A percentile compares a stretch with the other conserved stretches of the same genome.
Conservation (phyloP, 2,797 vertebrate genomes). For the Sebastes cheni region DNA sequence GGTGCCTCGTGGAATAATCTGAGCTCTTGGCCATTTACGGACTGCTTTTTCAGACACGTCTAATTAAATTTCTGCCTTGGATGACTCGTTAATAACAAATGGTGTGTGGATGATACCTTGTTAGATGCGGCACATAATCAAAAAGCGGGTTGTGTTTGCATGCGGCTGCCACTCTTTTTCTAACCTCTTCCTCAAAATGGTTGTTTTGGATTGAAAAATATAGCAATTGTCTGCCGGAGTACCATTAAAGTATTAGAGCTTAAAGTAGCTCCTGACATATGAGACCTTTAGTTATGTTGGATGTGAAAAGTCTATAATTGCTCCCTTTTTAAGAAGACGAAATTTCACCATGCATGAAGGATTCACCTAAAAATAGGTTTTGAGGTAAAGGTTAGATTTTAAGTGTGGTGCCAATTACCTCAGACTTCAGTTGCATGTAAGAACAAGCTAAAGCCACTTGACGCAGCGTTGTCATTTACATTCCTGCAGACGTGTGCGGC, state of each 20-base stretch:
- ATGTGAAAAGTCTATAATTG: slow-evolving; percentile 43
- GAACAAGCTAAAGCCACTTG: slow-evolving; percentile 17
- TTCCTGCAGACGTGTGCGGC: slow-evolving; percentile 11
- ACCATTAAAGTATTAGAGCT: slow-evolving; percentile 12
- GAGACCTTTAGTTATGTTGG: slow-evolving; percentile 29
- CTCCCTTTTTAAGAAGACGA: slow-evolving; percentile 12
- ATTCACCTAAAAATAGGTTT: slow-evolving; percentile 46
- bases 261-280: neutral
- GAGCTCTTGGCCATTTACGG: slow-evolving; percentile 55
- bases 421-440: slow-evolving; percentile 19
- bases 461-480: slow-evolving; percentile 32
- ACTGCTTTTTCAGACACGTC: slow-evolving; percentile 51
- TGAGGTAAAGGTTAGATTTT: slow-evolving; percentile 34
- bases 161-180: slow-evolving; percentile 1
- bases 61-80: slow-evolving; percentile 84
- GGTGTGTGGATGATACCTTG: slow-evolving; percentile 72
- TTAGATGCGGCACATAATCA: slow-evolving; percentile 74
- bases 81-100: slow-evolving; percentile 79
- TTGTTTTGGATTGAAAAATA: slow-evolving; percentile 33
- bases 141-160: slow-evolving; percentile 40
- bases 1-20: slow-evolving; percentile 44
- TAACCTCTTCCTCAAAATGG: slow-evolving; percentile 43
- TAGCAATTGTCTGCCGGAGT: neutral
- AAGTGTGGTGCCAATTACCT: slow-evolving; percentile 16
- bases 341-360: slow-evolving; percentile 29